Evolutionary conservation across 2,888 invertebrate species (phyloP).

Genomic region (Drosophila mettleri): DNA sequence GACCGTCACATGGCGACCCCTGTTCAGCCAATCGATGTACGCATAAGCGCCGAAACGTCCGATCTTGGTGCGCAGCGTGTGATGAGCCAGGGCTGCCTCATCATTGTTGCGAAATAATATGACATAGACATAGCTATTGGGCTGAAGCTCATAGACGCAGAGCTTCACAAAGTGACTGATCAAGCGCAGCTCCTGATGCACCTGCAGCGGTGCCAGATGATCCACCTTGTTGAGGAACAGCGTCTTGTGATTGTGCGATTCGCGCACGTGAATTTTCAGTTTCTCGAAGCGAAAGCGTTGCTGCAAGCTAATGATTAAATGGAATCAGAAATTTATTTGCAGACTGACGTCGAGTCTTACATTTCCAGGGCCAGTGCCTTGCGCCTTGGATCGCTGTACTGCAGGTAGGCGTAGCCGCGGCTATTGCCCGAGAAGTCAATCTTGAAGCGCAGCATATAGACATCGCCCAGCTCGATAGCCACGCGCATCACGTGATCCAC

Average conservation of each 20-base stretch:
- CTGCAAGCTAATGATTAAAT: conserved; percentile 51
- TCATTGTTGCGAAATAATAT: conserved; percentile 76
- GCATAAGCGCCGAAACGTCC: conserved; percentile 32
- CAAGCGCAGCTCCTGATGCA: conserved; percentile 55
- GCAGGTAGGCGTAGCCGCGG: conserved; percentile 80
- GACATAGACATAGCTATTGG: conserved; percentile 56
- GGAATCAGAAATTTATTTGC: not conserved
- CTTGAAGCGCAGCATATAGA: conserved; percentile 79
- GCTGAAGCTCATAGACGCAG: conserved; percentile 45
- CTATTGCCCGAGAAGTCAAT: conserved; percentile 66
- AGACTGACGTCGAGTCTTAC: conserved; percentile 44
- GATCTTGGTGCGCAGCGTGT: conserved; percentile 19
- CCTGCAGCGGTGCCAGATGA: conserved; percentile 49
- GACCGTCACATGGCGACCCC: fast-evolving
- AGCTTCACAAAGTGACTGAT: conserved; percentile 61
- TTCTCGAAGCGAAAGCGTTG: conserved; percentile 25
- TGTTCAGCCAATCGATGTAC: conserved; percentile 35
- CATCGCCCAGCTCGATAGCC: conserved; percentile 68
- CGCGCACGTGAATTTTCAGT: conserved; percentile 46
- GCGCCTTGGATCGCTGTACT: conserved; percentile 63
- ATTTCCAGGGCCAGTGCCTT: conserved; percentile 46
- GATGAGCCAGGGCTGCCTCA: conserved; percentile 70
- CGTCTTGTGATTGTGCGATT: conserved; percentile 68
- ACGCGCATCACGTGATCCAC: conserved; percentile 63
- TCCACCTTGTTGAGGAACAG: conserved; percentile 47